Evolutionary conservation across 2,888 invertebrate species (phyloP).

Genomic region (Nymphalis urticae): DNA sequence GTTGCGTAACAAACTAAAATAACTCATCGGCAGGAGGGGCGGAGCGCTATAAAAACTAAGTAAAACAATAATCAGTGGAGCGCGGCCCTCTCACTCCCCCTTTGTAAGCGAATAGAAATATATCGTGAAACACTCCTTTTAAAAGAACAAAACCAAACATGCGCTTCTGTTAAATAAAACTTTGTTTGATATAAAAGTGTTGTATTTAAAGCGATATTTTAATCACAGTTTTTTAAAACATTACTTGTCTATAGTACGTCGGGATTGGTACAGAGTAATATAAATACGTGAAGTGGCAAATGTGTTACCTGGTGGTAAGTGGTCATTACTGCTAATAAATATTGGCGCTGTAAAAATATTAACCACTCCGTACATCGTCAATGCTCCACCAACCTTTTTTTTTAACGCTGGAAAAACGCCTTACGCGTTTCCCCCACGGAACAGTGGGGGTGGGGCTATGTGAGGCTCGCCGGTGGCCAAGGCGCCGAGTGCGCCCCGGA

Average conservation of each 20-base stretch:
- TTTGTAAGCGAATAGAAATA: constrained; percentile 30
- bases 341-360: too few relatives aligned
- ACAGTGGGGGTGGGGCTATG: too few relatives aligned
- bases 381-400: too few relatives aligned
- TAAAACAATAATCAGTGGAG: constrained; percentile 72
- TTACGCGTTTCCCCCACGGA: too few relatives aligned
- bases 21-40: constrained; percentile 14
- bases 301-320: too few relatives aligned
- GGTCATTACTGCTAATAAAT: too few relatives aligned
- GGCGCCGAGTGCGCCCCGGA: too few relatives aligned
- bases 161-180: constrained; percentile 5
- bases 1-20: constrained; percentile 20
- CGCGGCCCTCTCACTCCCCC: constrained; percentile 47
- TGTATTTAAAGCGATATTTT: neutral
- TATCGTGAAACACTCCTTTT: constrained; percentile 25
- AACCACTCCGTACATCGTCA: too few relatives aligned
- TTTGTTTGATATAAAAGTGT: constrained; percentile 4
- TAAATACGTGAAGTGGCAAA: too few relatives aligned
- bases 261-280: too few relatives aligned
- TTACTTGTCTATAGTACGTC: neutral
- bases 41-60: constrained; percentile 24
- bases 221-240: neutral
- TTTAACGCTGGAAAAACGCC: too few relatives aligned
- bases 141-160: constrained; percentile 8
- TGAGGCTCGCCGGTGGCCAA: too few relatives aligned